Evolutionary conservation across 2,797 vertebrate species (phyloP).

Genomic region (Molossus molossus): DNA sequence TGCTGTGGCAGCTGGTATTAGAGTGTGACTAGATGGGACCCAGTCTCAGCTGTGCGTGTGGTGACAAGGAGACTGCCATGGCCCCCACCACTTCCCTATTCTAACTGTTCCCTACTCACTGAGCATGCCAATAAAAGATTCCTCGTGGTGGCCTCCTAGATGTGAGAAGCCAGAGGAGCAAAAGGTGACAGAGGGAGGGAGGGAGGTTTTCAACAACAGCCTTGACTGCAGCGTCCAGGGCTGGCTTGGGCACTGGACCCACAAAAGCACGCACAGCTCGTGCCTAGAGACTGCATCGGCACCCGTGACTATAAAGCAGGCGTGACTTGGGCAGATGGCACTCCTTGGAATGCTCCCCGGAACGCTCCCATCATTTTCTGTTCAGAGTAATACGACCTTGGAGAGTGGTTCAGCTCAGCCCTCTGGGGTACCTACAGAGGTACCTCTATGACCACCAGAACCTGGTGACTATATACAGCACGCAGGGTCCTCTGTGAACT

Average conservation of each 20-base stretch:
- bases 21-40: not conserved
- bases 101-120: not conserved
- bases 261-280: too few relatives aligned
- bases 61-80: not conserved
- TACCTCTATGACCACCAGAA: not conserved
- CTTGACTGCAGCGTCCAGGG: not conserved
- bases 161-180: constrained; percentile 18
- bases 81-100: not conserved
- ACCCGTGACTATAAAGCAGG: not conserved
- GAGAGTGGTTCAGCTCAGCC: not conserved
- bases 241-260: not conserved
- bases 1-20: constrained; percentile 48
- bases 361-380: not conserved
- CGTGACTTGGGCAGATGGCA: not conserved
- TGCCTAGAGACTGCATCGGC: not conserved
- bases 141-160: not conserved
- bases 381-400: not conserved
- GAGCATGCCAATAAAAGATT: not conserved
- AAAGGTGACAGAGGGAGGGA: not conserved
- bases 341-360: not conserved
- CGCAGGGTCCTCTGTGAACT: not conserved
- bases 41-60: not conserved
- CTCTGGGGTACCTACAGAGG: not conserved
- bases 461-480: not conserved
- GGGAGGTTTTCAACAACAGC: not conserved